phyloP scores from a whole-genome alignment of 2,113 vertebrate species.

The Rhea pennata region DNA sequence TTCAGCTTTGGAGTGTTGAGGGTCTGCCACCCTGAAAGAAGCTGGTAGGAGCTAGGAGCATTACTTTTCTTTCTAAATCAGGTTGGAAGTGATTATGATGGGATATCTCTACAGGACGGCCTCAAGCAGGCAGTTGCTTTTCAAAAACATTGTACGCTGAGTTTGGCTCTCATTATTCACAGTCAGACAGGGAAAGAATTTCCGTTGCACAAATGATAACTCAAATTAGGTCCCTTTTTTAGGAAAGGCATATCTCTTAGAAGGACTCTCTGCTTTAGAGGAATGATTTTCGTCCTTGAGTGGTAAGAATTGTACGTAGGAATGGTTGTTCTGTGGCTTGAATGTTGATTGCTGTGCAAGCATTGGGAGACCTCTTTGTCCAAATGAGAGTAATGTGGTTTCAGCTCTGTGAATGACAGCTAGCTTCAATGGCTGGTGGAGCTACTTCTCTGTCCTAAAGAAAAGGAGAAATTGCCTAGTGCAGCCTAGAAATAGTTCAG shows the following conservation, averaged over 20 bases:
- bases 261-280: neutral
- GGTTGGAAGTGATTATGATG: neutral
- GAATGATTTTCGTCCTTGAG: no score
- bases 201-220: neutral
- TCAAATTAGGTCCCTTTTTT: neutral
- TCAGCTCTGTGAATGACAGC: no score
- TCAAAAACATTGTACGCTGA: rapidly evolving
- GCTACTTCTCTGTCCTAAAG: no score
- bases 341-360: neutral
- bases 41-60: rapidly evolving
- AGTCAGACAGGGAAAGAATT: neutral
- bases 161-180: neutral
- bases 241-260: neutral
- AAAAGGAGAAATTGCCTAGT: no score
- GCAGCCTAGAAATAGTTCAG: no score
- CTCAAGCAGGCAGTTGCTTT: neutral
- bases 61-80: neutral
- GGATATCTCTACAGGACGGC: neutral
- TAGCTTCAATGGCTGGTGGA: neutral
- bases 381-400: no score
- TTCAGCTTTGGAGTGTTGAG: neutral
- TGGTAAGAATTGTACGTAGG: neutral
- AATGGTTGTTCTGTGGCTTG: no score
- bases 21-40: neutral
- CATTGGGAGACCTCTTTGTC: neutral